Evolutionary conservation across 2,113 vertebrate species (phyloP).

Genomic region (Pseudorhombus dupliciocellatus): DNA sequence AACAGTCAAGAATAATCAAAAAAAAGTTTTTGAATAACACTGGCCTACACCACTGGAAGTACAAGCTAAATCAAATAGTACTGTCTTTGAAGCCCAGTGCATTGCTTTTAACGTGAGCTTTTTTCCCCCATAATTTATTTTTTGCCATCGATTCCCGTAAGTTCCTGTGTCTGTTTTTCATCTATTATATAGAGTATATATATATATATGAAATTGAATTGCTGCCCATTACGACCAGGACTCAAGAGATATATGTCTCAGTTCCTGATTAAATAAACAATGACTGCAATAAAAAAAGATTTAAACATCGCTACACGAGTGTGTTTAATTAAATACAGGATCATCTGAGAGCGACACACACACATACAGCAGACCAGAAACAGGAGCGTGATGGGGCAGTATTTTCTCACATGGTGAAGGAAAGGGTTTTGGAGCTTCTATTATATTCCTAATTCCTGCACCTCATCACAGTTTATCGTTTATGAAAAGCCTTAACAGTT

Average conservation of each 20-base stretch:
- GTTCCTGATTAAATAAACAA: background rate
- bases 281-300: no score
- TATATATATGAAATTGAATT: background rate
- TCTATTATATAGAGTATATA: no score
- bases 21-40: no score
- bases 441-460: background rate
- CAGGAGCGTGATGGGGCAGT: background rate
- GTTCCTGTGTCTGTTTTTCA: background rate
- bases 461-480: background rate
- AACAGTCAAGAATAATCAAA: no score
- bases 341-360: background rate
- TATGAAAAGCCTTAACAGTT: background rate
- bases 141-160: background rate
- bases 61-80: background rate
- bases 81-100: background rate
- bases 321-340: background rate
- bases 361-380: background rate
- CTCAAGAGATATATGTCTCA: background rate
- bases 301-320: no score
- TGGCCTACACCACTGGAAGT: background rate
- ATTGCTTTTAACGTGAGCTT: background rate
- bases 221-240: background rate
- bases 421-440: background rate
- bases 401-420: background rate
- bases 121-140: background rate